phyloP scores from a whole-genome alignment of 2,888 invertebrate genomes.

The Chrysomela aeneicollis region DNA sequence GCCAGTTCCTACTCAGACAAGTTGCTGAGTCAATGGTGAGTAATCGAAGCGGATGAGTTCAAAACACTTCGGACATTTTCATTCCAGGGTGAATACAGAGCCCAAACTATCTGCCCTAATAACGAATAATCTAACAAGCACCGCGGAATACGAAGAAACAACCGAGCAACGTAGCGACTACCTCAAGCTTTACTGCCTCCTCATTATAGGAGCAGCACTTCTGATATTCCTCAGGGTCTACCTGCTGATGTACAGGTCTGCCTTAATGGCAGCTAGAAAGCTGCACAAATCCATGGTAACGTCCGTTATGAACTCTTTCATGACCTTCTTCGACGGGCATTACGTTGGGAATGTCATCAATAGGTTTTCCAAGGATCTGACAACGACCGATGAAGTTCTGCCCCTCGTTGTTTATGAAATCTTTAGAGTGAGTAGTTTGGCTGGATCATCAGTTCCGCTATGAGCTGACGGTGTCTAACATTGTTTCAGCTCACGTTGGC shows the following conservation, averaged over 20 bases:
- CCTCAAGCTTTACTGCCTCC: slow-evolving; percentile 35
- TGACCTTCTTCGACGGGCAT: slow-evolving; percentile 55
- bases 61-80: background rate
- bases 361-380: slow-evolving; percentile 76
- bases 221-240: slow-evolving; percentile 38
- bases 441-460: too few relatives aligned
- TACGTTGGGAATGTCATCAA: slow-evolving; percentile 59
- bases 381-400: slow-evolving; percentile 66
- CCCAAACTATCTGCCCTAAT: slow-evolving; percentile 30
- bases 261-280: slow-evolving; percentile 46
- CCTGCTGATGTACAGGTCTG: slow-evolving; percentile 40
- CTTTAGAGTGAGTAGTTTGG: slow-evolving; percentile 39
- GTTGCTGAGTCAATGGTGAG: slow-evolving; percentile 50
- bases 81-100: slow-evolving; percentile 44
- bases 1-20: slow-evolving; percentile 47
- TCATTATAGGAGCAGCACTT: slow-evolving; percentile 31
- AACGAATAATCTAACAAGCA: slow-evolving; percentile 34
- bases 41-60: background rate
- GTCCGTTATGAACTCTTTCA: slow-evolving; percentile 64
- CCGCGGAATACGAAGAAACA: slow-evolving; percentile 31
- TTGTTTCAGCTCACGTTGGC: slow-evolving; percentile 63
- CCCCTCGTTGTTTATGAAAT: slow-evolving; percentile 44
- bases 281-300: slow-evolving; percentile 71
- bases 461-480: too few relatives aligned
- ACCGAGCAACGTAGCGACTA: slow-evolving; percentile 28